Conservation (phyloP, 2,113 vertebrate species). For the Geothlypis trichas region DNA sequence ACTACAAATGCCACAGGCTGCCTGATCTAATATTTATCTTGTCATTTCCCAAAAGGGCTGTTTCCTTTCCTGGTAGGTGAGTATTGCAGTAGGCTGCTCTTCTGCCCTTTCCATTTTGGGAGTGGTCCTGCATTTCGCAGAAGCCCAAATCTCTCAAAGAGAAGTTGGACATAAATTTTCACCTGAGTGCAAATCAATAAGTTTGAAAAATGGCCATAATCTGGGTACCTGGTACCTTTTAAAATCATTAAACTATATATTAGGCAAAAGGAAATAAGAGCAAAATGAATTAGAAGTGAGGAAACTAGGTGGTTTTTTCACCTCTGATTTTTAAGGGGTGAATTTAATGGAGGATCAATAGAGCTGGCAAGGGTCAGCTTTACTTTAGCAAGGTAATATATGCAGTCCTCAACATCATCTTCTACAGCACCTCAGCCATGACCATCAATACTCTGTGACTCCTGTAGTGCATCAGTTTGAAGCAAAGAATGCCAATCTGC, state of each 20-base stretch:
- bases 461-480: neutral
- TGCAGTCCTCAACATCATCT: neutral
- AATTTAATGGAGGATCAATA: conserved; percentile 39
- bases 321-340: neutral
- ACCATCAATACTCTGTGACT: neutral
- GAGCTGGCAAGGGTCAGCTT: neutral
- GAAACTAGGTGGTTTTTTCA: neutral
- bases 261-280: neutral
- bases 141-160: neutral
- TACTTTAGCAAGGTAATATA: neutral
- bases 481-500: conserved; percentile 12
- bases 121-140: neutral
- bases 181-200: neutral
- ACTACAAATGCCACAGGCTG: neutral
- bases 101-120: neutral
- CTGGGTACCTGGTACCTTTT: neutral
- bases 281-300: conserved; percentile 13
- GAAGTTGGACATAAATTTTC: neutral
- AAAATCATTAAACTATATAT: neutral
- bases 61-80: neutral
- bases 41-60: neutral
- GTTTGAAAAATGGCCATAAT: neutral
- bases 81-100: neutral
- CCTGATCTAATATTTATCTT: neutral
- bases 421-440: conserved; percentile 5